Base-by-base conservation (phyloP, 1,140 invertebrate species). In the Colletes latitarsis region DNA sequence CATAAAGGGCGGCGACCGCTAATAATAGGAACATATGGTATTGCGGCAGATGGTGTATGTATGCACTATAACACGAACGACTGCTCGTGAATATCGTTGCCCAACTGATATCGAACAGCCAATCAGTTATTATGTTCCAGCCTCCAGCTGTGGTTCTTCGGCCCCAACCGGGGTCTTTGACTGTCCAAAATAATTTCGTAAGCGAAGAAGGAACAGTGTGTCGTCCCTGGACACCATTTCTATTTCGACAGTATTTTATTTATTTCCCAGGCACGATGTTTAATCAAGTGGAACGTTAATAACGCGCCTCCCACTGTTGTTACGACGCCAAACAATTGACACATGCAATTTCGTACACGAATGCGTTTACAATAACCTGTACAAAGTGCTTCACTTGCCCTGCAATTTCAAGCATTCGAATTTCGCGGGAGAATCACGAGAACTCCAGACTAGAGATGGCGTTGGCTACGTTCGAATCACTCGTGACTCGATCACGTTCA, bases 1-100 rank as follows among this genome's bases (percentile, higher is more conserved):
- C 14, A 21, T 8, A 80, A 66, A 80, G 77, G 58, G 62, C 77
- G 43, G 67, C 57, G 63, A 62, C 70, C 80, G 82, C 68, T 77
- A 85, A 85, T 85, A 85, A 81, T 85, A 60, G 68, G 46, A 81
- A 46, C 84, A 81, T 83, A 77, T 87, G 85, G 85, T 72, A 63
- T 62, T 83, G 60, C 53, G 64, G 84, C 84, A 87, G 85, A 82
- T 86, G 84, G 82, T 74, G 10, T 9, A 10, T 46, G 6, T 46
- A 9, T 46, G 9, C 10, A 60, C 68, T 64, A 84, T 82, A 81
- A 73, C 76, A 70, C 52, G 30, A 66, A 60, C 83, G 80, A 70
- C 77, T 72, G 82, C 77, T 63, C 68, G 53, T 82, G 82, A 77
- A 84, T 85, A 85, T 85, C 77, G 55, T 21, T 19, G 30, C 69